Conservation (phyloP, 2,888 invertebrate genomes). For the Catocala sponsa region DNA sequence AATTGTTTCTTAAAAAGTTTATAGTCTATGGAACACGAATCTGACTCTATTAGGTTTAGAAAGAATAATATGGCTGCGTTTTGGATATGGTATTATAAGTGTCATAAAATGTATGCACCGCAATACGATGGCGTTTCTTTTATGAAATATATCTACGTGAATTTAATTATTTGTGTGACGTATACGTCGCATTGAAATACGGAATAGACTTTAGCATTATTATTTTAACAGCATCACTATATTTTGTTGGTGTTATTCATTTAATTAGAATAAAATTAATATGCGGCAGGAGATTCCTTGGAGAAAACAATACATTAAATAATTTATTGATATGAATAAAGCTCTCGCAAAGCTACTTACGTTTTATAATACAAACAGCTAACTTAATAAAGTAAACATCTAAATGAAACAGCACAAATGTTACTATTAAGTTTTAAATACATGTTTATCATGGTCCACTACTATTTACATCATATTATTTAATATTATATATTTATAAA, state of each 20-base stretch:
- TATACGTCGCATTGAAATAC: too few relatives aligned
- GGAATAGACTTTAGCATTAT: too few relatives aligned
- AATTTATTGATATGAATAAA: conserved; percentile 45
- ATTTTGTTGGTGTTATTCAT: too few relatives aligned
- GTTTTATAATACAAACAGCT: conserved; percentile 1
- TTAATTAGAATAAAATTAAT: too few relatives aligned
- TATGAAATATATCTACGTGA: too few relatives aligned
- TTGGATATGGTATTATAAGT: neutral
- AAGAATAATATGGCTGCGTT: neutral
- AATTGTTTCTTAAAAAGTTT: neutral
- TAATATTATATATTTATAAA: conserved; percentile 5
- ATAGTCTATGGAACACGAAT: neutral
- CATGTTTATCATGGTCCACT: conserved; percentile 55
- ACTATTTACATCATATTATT: conserved; percentile 49
- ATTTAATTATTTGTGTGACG: too few relatives aligned
- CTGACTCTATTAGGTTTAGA: neutral
- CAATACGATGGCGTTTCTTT: too few relatives aligned
- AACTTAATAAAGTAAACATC: conserved; percentile 10
- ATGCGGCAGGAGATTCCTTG: conserved; percentile 11
- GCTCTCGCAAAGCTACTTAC: conserved; percentile 36
- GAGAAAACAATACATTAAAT: conserved; percentile 14
- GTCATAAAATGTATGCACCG: too few relatives aligned
- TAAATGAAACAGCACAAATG: conserved; percentile 9
- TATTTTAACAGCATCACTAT: too few relatives aligned
- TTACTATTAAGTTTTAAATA: conserved; percentile 36